Base-by-base conservation (phyloP, 2,888 invertebrate genomes). In the Stenodera caucasica region DNA sequence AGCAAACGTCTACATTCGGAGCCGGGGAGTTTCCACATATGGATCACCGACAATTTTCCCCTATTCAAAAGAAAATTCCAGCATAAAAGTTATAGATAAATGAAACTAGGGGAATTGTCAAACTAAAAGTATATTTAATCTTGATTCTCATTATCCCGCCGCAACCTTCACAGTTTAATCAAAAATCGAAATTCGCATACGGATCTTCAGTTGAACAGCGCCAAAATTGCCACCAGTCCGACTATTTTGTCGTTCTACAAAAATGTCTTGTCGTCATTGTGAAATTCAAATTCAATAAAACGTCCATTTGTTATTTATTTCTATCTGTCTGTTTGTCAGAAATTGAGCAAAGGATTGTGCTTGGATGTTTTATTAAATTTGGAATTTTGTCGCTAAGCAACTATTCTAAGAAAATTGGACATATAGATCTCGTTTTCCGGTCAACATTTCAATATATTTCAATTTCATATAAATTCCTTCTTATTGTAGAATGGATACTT, bases 381-480 rank as follows among this genome's bases (percentile, higher is more conserved):
- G 45, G 45, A 45, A 45, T 45, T 21, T 45, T 45, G 45, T 45
- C 45, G 21, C 45, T 45, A 45, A 45, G 45, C 45, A 45, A 45
- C 45, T 11, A 21, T 2, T n/a, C 12, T 7, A 5, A 15, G 15
- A 37, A 9, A 37, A 18, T 18, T 12, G 45, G 45, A 45, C 45
- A 23, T 23, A 21, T 4, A 23, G 45, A 23, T 40, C 18, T 18
- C 18, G 45, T 23, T 45, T 3, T 12, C 45, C 45, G 45, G 45
- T 21, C 45, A 45, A 45, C 21, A 55, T 55, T 55, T 55, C 29
- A 55, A 32, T 55, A 45, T 55, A 26, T 55, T 55, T 49, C 55
- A 45, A 37, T 55, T 55, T 55, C 29, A 49, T 55, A 30, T 49
- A 55, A 49, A 49, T 57, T 57, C 52, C 21, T 30, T 45, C n/a